Base-by-base conservation (phyloP, 2,797 vertebrate species). In the Falco berigora region DNA sequence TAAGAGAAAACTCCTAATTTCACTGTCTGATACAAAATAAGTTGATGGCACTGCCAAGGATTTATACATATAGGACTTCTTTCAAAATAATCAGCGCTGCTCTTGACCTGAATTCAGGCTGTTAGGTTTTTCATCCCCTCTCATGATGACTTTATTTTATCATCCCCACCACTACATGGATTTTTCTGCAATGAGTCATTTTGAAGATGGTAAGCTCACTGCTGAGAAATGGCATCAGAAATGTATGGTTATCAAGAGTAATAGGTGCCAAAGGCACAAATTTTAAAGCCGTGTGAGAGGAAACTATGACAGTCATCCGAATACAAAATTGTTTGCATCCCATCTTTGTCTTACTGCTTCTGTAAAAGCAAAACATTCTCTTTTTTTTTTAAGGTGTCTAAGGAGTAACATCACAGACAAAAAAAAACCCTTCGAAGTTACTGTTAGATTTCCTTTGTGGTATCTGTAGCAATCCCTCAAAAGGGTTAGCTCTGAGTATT, bases 131-230 rank as follows among this genome's bases (percentile, higher is more conserved):
- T 62, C 78, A 92, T 94, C 79, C 44, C 12, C 9, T 46, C 64
- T 92, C 69, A 94, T 58, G 56, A 92, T 27, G 21, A 80, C 80
- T 97, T 97, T 83, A 94, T 93, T 96, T 97, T 86, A 88, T 56
- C 90, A 62, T 75, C 77, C 90, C 44, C 4, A 2, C 59, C 86
- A 78, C 76, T 94, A 64, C 64, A 82, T 9, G 90, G 71, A 83
- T 94, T 94, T 96, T 96, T 94, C 72, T 90, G 76, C 68, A 87
- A 58, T 91, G 90, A 95, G 96, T 96, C 88, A 96, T 97, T 96
- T 90, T 81, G 94, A 95, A 94, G 77, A 52, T 19, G 20, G 83
- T 42, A 86, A 85, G 46, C 63, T 86, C 6, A 2, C 59, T 92
- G 72, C 62, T 96, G 93, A 59, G 67, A 95, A 96, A 52, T 84